A percentile compares a stretch with the other conserved stretches of the same genome.
These are phyloP conservation scores for Fistularia tabacaria DNA, from an alignment of 2,797 vertebrate species.

Conservation along the genomic window DNA sequence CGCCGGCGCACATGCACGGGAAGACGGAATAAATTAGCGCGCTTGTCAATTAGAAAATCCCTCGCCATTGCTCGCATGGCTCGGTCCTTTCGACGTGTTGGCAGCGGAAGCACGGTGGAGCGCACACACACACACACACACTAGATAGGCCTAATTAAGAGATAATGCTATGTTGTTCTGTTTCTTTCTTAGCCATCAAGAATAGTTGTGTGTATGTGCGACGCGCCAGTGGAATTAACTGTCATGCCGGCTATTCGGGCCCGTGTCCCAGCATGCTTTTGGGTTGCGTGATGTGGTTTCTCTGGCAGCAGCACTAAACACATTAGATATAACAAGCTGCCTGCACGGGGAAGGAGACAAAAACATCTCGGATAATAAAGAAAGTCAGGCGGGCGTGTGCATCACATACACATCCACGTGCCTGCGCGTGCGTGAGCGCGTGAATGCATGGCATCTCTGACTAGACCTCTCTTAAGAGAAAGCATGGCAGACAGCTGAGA, in stretches of 20 bases:
- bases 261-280: slow-evolving; percentile 51
- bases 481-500: slow-evolving; percentile 42
- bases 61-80: slow-evolving; percentile 27
- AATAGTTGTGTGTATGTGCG: background rate
- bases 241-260: slow-evolving; percentile 18
- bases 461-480: slow-evolving; percentile 31
- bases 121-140: slow-evolving; percentile 1
- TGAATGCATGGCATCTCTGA: background rate
- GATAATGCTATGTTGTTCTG: slow-evolving; percentile 9
- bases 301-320: slow-evolving; percentile 36
- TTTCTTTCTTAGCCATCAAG: slow-evolving; percentile 4
- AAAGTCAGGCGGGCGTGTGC: slow-evolving; percentile 6
- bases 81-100: slow-evolving; percentile 37
- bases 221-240: slow-evolving; percentile 11
- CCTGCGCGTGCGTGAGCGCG: slow-evolving; percentile 10
- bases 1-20: slow-evolving; percentile 15
- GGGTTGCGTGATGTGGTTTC: slow-evolving; percentile 22
- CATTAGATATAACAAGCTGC: slow-evolving; percentile 53
- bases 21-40: slow-evolving; percentile 37
- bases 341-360: slow-evolving; percentile 14
- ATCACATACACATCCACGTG: slow-evolving; percentile 5
- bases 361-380: slow-evolving; percentile 20
- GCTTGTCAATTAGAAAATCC: slow-evolving; percentile 50
- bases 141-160: slow-evolving; percentile 32
- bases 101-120: slow-evolving; percentile 15